Evolutionary conservation across 2,888 invertebrate genomes (phyloP).

Genomic region (Lydus trimaculatus): DNA sequence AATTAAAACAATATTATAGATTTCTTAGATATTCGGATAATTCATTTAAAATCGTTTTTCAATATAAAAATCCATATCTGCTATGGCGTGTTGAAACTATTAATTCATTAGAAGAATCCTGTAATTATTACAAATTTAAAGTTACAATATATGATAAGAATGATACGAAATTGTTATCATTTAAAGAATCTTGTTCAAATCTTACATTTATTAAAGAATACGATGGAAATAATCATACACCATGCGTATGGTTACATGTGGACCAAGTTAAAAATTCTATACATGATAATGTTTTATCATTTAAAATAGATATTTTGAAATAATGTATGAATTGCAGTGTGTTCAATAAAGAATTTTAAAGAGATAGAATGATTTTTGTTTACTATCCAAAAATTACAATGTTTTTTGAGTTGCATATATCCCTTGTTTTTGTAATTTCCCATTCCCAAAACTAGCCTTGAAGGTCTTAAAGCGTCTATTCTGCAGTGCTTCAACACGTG

Average conservation of each 20-base stretch:
- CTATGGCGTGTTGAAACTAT: background rate
- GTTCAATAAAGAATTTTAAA: background rate
- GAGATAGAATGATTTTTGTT: too few relatives aligned
- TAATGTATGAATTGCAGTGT: background rate
- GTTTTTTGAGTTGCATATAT: too few relatives aligned
- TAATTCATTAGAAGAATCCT: background rate
- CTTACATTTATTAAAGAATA: background rate
- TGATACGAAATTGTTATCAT: background rate
- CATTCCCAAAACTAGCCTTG: too few relatives aligned
- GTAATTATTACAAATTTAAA: background rate
- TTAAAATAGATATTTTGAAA: slow-evolving; percentile 5
- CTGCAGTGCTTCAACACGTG: too few relatives aligned
- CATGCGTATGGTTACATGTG: background rate
- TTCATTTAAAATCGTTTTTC: background rate
- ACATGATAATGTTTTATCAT: background rate
- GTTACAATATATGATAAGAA: background rate
- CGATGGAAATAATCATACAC: background rate
- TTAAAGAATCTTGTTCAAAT: background rate
- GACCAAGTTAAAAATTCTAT: background rate
- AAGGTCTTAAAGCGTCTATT: too few relatives aligned
- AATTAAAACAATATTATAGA: background rate
- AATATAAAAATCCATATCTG: background rate
- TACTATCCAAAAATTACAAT: too few relatives aligned
- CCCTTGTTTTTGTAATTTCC: too few relatives aligned
- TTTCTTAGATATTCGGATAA: background rate